phyloP scores from a whole-genome alignment of 2,888 invertebrate genomes.

The Zeuzera pyrina region DNA sequence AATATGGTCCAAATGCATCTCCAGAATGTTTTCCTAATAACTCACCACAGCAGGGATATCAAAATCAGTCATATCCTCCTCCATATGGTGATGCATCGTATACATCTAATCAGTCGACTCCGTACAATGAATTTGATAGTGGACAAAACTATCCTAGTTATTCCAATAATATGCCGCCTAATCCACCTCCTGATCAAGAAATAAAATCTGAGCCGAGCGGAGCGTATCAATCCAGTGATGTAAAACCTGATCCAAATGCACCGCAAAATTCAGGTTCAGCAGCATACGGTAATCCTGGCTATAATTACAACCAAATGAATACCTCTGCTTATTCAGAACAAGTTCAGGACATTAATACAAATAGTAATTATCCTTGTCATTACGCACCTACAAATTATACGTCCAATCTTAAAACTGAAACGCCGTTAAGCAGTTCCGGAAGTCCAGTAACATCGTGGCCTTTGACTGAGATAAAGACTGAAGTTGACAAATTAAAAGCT shows the following conservation, averaged over 20 bases:
- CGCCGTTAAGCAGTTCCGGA: conserved; percentile 47
- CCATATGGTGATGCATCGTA: conserved; percentile 36
- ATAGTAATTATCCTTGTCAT: conserved; percentile 36
- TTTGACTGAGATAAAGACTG: conserved; percentile 56
- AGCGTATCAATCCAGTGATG: conserved; percentile 28
- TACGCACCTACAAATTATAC: conserved; percentile 50
- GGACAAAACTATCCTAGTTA: conserved; percentile 43
- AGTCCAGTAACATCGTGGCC: conserved; percentile 60
- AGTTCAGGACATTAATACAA: conserved; percentile 26
- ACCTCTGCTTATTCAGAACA: conserved; percentile 34
- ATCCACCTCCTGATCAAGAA: conserved; percentile 3
- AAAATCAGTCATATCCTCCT: conserved; percentile 41
- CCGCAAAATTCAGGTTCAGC: conserved; percentile 26
- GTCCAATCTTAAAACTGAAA: conserved; percentile 49
- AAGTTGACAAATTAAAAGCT: conserved; percentile 54
- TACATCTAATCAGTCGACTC: conserved; percentile 29
- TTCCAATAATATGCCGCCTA: conserved; percentile 18
- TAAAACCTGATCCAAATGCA: conserved; percentile 34
- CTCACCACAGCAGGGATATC: conserved; percentile 5
- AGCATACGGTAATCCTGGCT: conserved; percentile 33
- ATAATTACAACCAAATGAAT: conserved; percentile 38
- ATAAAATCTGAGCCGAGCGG: conserved; percentile 30
- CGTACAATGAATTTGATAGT: conserved; percentile 49
- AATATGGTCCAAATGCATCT: conserved; percentile 38
- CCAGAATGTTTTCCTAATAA: conserved; percentile 17